Percentiles rank a stretch among this genome's conserved stretches.
These are phyloP conservation scores for Plagiodera versicolora DNA, from an alignment of 2,888 invertebrate species.

Conservation along the genomic window DNA sequence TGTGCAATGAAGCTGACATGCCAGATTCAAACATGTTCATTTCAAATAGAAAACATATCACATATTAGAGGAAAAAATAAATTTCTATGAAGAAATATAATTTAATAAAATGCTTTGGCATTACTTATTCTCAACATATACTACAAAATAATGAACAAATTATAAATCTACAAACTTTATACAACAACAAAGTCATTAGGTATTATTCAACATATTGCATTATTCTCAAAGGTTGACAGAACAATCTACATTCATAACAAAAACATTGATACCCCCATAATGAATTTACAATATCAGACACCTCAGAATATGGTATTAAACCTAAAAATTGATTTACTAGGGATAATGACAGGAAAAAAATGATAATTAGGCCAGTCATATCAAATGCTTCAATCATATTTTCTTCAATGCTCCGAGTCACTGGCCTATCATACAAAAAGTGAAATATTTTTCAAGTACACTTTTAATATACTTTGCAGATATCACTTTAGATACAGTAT, in stretches of 20 bases:
- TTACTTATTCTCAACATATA: slow-evolving; percentile 42
- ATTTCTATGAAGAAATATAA: slow-evolving; percentile 11
- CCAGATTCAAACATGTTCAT: background rate
- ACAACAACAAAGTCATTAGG: slow-evolving; percentile 47
- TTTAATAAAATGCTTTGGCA: slow-evolving; percentile 51
- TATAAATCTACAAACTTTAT: slow-evolving; percentile 48
- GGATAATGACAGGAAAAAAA: no score
- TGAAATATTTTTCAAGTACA: no score
- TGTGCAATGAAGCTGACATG: background rate
- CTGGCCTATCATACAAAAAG: background rate
- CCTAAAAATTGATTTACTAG: background rate
- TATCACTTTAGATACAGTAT: slow-evolving; percentile 11
- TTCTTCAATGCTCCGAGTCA: background rate
- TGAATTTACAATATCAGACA: background rate
- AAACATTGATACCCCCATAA: slow-evolving; percentile 2
- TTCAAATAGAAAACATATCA: background rate
- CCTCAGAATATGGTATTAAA: background rate
- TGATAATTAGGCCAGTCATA: no score
- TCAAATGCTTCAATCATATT: no score
- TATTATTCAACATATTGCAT: slow-evolving; percentile 39
- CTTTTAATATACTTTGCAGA: background rate
- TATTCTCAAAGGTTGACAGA: slow-evolving; percentile 21
- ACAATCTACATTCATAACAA: slow-evolving; percentile 31
- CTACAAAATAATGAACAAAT: slow-evolving; percentile 45
- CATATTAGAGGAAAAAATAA: background rate